Base-by-base conservation (phyloP, 1,140 invertebrate genomes). In the Araneus ventricosus region DNA sequence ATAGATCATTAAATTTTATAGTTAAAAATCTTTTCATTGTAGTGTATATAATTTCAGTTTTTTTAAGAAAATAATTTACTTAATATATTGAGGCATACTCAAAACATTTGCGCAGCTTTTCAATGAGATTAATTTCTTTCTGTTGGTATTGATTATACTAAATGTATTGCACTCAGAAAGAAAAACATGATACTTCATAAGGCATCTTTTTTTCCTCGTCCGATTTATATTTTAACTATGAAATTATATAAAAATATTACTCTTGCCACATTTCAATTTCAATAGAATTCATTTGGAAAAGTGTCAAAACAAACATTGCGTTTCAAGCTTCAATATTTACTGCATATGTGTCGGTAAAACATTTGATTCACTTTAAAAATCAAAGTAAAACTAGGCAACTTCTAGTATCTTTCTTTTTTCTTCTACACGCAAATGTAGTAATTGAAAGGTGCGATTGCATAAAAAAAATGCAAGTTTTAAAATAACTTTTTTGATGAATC, bases 31-130 rank as follows among this genome's bases (percentile, higher is more conserved):
- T 87, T 91, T 93, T 93, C 82, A 88, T 92, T 93, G 67, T 93
- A 93, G 85, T 93, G 91, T 93, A 93, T 93, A 93, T 93, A 93
- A 93, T 93, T 93, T 93, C 67, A 59, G 22, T 93, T 93, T 93
- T 92, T 92, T 85, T 52, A n/a, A 89, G 52, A 30, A 79, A 89
- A 82, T 30, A 82, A 85, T 67, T 85, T 91, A 91, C 79, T 91
- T 91, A 91, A 91, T 91, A 85, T 41, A 89, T 82, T 34, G 70
- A 82, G 34, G 27, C 30, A 85, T 34, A 85, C 75, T 84, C 80
- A 85, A 91, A 85, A 30, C 8, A 61, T 93, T 93, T 93, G 84
- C 79, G 91, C 91, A 93, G 91, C 91, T 93, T 87, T 45, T 63
- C 37, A 22, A 37, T 87, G 85, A 93, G 91, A 87, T 93, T 93